These are phyloP conservation scores for Imbricaverruca yamaguchii DNA, from an alignment of 2,888 invertebrate genomes.

Conservation along the genomic window DNA sequence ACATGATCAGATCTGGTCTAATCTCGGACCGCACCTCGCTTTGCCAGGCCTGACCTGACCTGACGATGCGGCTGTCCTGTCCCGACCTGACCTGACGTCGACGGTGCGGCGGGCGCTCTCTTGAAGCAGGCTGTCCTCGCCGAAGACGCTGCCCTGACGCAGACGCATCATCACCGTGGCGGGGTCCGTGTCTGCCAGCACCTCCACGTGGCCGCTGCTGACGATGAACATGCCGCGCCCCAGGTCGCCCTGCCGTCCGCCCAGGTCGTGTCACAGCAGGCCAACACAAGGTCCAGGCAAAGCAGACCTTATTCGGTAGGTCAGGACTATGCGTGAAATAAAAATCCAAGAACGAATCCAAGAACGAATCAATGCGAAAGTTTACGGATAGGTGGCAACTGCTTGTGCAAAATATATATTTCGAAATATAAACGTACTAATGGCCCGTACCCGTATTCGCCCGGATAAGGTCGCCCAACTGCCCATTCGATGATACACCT, in stretches of 20 bases:
- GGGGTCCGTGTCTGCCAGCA: slow-evolving; percentile 62
- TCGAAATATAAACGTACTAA: too few species aligned
- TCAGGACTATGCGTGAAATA: too few species aligned
- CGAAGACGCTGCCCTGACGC: slow-evolving; percentile 83
- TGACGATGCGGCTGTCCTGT: slow-evolving; percentile 14
- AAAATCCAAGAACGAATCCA: too few species aligned
- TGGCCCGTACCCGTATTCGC: too few species aligned
- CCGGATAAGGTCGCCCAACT: too few species aligned
- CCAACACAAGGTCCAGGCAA: neutral
- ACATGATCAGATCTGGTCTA: too few species aligned
- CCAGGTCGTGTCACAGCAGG: too few species aligned
- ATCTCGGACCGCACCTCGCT: too few species aligned
- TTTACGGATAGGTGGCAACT: too few species aligned
- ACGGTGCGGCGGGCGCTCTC: slow-evolving; percentile 80
- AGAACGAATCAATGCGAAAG: too few species aligned
- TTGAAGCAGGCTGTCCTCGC: slow-evolving; percentile 87
- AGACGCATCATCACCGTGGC: slow-evolving; percentile 74
- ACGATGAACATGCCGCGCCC: slow-evolving; percentile 94
- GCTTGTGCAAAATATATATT: too few species aligned
- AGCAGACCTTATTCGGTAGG: neutral
- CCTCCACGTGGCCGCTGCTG: slow-evolving; percentile 73
- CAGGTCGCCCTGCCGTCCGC: slow-evolving; percentile 62
- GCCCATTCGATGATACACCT: too few species aligned
- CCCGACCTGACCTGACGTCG: slow-evolving; percentile 59
- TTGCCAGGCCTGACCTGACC: neutral